Percentiles rank a stretch among this genome's conserved stretches.
Conservation (phyloP, 2,888 invertebrate genomes). For the Torymus texanus region DNA sequence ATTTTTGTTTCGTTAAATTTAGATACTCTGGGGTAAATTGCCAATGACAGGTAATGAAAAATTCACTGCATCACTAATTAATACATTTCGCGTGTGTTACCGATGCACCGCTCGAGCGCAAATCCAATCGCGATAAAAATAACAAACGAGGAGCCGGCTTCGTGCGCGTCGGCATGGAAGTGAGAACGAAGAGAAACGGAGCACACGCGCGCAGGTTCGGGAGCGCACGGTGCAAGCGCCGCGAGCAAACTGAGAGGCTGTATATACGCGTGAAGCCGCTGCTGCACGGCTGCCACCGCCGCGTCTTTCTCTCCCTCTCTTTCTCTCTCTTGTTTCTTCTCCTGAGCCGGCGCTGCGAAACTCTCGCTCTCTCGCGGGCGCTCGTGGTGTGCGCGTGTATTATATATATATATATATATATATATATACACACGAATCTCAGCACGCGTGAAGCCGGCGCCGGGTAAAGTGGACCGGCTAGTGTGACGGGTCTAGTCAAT, state of each 20-base stretch:
- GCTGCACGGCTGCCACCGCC: neutral
- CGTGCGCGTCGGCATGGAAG: neutral
- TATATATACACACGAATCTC: neutral
- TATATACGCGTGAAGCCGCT: slow-evolving; percentile 11
- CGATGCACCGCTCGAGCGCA: no score
- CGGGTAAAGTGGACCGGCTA: slow-evolving; percentile 39
- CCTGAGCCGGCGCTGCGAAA: no score
- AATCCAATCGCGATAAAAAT: no score
- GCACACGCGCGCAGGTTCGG: slow-evolving; percentile 5
- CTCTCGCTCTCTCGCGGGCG: neutral
- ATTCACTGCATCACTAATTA: no score
- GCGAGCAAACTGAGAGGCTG: slow-evolving; percentile 70
- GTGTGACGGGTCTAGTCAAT: neutral
- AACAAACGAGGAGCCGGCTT: neutral
- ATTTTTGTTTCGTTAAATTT: no score
- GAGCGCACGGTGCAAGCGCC: slow-evolving; percentile 68
- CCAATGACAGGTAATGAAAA: no score
- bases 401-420: neutral
- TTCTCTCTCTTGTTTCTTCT: no score
- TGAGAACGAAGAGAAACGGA: slow-evolving; percentile 1
- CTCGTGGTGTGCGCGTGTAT: neutral
- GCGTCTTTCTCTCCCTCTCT: neutral
- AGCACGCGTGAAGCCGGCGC: slow-evolving; percentile 31
- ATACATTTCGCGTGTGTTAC: no score
- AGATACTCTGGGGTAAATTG: no score